phyloP scores from a whole-genome alignment of 2,888 invertebrate species.

The Platypus cylindrus region DNA sequence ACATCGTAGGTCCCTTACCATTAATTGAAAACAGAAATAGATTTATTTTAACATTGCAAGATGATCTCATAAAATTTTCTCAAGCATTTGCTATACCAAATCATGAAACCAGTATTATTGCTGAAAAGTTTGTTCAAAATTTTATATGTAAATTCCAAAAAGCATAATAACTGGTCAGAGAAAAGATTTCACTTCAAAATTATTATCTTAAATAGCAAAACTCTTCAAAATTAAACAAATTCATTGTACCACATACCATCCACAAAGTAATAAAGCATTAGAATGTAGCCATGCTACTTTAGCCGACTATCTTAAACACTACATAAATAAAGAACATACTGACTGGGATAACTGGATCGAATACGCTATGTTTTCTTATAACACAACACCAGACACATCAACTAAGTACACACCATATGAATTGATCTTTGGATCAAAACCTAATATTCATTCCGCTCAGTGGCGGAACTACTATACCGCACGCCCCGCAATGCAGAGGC shows the following conservation, averaged over 20 bases:
- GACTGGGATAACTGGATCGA: conserved; percentile 27
- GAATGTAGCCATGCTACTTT: conserved; percentile 26
- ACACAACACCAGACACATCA: conserved; percentile 22
- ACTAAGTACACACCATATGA: conserved; percentile 26
- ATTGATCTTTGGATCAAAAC: conserved; percentile 23
- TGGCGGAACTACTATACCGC: too few relatives aligned
- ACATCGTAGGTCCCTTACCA: conserved; percentile 26
- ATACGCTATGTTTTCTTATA: conserved; percentile 23
- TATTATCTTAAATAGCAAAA: conserved; percentile 21
- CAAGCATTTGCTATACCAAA: conserved; percentile 24
- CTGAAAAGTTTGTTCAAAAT: conserved; percentile 18
- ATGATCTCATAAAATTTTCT: conserved; percentile 21
- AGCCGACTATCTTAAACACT: conserved; percentile 27
- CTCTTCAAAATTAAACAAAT: conserved; percentile 24
- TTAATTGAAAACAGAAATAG: not conserved
- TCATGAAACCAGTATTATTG: conserved; percentile 25
- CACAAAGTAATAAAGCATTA: conserved; percentile 23
- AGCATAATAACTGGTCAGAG: conserved; percentile 16
- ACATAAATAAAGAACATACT: conserved; percentile 22
- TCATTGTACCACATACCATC: conserved; percentile 22
- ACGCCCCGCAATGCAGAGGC: too few relatives aligned
- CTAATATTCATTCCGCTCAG: conserved; percentile 5
- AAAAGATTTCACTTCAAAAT: conserved; percentile 17
- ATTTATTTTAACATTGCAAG: not conserved
- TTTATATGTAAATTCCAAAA: conserved; percentile 19